Evolutionary conservation across 1,140 invertebrate genomes (phyloP).

Genomic region (Drosophila navojoa): DNA sequence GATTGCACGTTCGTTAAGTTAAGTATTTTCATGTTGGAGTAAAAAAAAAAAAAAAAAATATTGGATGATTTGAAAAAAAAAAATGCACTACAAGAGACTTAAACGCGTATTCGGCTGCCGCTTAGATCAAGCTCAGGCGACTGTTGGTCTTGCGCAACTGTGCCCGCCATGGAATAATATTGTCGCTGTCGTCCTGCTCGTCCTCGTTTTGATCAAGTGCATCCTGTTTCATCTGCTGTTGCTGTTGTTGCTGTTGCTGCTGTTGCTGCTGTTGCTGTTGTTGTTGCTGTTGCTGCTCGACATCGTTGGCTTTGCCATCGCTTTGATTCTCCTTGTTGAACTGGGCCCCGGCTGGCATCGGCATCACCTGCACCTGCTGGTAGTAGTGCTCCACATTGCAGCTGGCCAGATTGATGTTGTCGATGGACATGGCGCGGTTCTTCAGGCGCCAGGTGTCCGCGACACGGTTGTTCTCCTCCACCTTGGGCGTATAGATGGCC

Average conservation of each 20-base stretch:
- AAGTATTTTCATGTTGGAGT: constrained; percentile 15
- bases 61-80: constrained; percentile 25
- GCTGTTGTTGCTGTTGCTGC: not conserved
- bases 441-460: constrained; percentile 85
- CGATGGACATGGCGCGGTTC: constrained; percentile 86
- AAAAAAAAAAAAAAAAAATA: constrained; percentile 25
- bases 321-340: constrained; percentile 83
- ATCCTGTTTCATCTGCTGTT: constrained; percentile 19
- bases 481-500: constrained; percentile 88
- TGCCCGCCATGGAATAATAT: constrained; percentile 94
- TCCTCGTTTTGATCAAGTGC: constrained; percentile 69
- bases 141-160: constrained; percentile 95
- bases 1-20: constrained; percentile 61
- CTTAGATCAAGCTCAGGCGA: constrained; percentile 77
- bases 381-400: constrained; percentile 77
- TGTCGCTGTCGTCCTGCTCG: constrained; percentile 86
- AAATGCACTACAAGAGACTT: constrained; percentile 62
- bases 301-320: constrained; percentile 38
- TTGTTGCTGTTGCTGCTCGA: constrained; percentile 30
- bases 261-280: constrained; percentile 17
- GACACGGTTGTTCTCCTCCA: constrained; percentile 85
- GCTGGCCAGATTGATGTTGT: constrained; percentile 85
- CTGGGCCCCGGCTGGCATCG: constrained; percentile 57
- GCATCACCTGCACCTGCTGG: constrained; percentile 59
- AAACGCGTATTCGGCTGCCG: constrained; percentile 2